These are phyloP conservation scores for Ceratina australensis DNA, from an alignment of 1,140 invertebrate species.

Conservation along the genomic window DNA sequence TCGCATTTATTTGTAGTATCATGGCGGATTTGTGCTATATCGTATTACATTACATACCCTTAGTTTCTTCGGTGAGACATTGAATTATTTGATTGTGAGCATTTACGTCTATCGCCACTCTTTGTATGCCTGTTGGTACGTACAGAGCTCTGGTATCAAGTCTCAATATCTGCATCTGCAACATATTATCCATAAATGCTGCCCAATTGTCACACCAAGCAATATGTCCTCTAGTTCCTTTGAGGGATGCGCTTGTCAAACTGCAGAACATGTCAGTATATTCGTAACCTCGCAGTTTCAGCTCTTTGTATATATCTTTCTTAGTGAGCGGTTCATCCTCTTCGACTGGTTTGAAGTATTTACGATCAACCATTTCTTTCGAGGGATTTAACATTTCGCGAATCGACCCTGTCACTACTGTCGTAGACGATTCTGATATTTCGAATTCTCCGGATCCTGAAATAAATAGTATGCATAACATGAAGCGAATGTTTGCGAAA, in stretches of 20 bases:
- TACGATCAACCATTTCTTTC: too few relatives aligned
- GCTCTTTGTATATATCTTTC: slow-evolving; percentile 87
- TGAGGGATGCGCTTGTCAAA: slow-evolving; percentile 79
- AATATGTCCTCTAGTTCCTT: slow-evolving; percentile 79
- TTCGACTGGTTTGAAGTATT: too few relatives aligned
- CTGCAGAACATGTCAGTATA: slow-evolving; percentile 90
- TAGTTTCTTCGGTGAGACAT: slow-evolving; percentile 68
- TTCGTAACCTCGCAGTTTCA: slow-evolving; percentile 94
- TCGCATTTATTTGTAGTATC: neutral
- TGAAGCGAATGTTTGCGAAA: too few relatives aligned
- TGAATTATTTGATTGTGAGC: slow-evolving; percentile 81
- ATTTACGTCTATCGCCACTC: slow-evolving; percentile 52
- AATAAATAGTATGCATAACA: neutral
- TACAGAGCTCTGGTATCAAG: too few relatives aligned
- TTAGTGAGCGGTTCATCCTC: too few relatives aligned
- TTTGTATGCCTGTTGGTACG: too few relatives aligned
- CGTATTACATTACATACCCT: slow-evolving; percentile 66
- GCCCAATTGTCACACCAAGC: slow-evolving; percentile 93
- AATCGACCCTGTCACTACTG: slow-evolving; percentile 90
- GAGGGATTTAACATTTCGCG: slow-evolving; percentile 69
- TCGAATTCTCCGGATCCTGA: slow-evolving; percentile 76
- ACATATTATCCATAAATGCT: too few relatives aligned
- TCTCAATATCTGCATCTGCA: too few relatives aligned
- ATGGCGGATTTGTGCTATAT: too few relatives aligned
- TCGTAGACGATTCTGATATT: slow-evolving; percentile 86